Conservation (phyloP, 2,113 vertebrate species). For the Notothenia coriiceps region DNA sequence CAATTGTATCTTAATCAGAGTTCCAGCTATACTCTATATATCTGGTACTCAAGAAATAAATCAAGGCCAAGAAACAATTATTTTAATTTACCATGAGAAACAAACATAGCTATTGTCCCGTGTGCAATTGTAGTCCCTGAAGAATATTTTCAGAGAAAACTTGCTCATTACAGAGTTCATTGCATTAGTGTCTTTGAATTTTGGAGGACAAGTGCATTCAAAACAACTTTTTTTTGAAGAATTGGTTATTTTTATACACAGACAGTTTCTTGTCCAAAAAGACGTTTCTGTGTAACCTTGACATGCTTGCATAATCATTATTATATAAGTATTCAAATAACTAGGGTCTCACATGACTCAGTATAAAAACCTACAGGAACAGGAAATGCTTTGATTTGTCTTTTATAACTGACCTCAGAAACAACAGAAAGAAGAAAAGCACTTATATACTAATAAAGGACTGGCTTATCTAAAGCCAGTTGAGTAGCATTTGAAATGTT, state of each 20-base stretch:
- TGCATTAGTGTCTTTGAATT: constrained; percentile 59
- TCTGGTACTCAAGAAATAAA: constrained; percentile 47
- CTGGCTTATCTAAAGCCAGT: no score
- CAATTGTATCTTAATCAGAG: constrained; percentile 45
- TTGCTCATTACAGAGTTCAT: constrained; percentile 65
- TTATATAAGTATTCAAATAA: constrained; percentile 6
- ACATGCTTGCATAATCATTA: constrained; percentile 36
- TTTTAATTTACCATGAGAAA: constrained; percentile 56
- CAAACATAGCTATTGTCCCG: constrained; percentile 33
- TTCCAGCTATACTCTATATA: constrained; percentile 15
- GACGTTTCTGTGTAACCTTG: constrained; percentile 37
- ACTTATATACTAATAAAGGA: no score
- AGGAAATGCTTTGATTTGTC: background rate
- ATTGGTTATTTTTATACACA: constrained; percentile 40
- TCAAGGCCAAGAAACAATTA: constrained; percentile 73
- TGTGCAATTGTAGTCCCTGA: constrained; percentile 42
- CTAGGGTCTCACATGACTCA: background rate
- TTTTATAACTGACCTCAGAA: background rate
- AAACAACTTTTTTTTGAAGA: constrained; percentile 41
- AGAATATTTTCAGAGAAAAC: constrained; percentile 52
- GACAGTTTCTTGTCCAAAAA: constrained; percentile 24
- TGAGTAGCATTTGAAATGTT: no score
- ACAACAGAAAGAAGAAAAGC: no score
- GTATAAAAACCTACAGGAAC: constrained; percentile 17
- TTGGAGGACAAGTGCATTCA: constrained; percentile 59